These are phyloP conservation scores for Steinernema scapterisci DNA, from an alignment of 2,888 invertebrate species.

Conservation along the genomic window DNA sequence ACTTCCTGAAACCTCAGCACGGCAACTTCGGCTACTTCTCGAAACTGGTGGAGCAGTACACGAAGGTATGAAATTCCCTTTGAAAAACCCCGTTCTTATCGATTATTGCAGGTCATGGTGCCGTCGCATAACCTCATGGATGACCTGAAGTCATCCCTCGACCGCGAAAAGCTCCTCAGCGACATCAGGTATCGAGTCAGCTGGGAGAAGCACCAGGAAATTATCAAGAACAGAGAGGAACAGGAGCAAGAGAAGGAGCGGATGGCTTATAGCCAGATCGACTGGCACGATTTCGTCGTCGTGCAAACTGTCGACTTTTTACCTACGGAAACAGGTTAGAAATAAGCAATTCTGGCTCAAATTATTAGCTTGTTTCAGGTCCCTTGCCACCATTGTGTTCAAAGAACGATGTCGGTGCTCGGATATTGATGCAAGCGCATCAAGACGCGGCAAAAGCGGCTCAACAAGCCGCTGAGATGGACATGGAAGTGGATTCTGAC, in stretches of 20 bases:
- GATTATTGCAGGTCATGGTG: conserved; percentile 75
- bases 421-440: conserved; percentile 71
- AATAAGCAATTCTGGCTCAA: background rate
- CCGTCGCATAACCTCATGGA: conserved; percentile 78
- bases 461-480: conserved; percentile 64
- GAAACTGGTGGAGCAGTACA: conserved; percentile 94
- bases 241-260: conserved; percentile 92
- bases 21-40: conserved; percentile 98
- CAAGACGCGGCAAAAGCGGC: conserved; percentile 56
- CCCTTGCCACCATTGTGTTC: conserved; percentile 72
- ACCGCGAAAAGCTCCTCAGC: conserved; percentile 49
- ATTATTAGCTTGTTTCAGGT: conserved; percentile 44
- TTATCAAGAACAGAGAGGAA: conserved; percentile 88
- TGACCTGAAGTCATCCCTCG: conserved; percentile 43
- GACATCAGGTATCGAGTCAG: conserved; percentile 80
- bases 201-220: conserved; percentile 93
- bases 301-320: conserved; percentile 99
- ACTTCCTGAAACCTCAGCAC: conserved; percentile 96
- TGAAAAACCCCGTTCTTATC: background rate
- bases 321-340: conserved; percentile 79
- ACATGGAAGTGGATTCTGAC: conserved; percentile 64
- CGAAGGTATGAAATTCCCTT: conserved; percentile 82
- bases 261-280: conserved; percentile 87
- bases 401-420: conserved; percentile 72
- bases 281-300: conserved; percentile 99